These are phyloP conservation scores for Cantharis lateralis DNA, from an alignment of 2,888 invertebrate species.

Conservation along the genomic window DNA sequence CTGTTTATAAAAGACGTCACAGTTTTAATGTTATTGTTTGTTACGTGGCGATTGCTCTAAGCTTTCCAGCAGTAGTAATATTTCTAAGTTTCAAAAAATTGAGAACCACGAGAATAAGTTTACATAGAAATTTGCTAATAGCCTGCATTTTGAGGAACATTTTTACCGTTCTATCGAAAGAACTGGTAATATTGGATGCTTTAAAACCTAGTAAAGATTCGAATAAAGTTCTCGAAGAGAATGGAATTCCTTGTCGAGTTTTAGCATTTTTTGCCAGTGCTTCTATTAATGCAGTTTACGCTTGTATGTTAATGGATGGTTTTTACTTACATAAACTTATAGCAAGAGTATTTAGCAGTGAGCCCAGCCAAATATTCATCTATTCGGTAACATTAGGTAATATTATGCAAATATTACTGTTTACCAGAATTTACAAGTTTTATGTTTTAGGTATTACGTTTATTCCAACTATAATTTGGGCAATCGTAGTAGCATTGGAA, in stretches of 20 bases:
- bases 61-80: slow-evolving; percentile 63
- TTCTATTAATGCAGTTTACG: slow-evolving; percentile 65
- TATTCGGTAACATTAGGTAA: slow-evolving; percentile 58
- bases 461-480: slow-evolving; percentile 63
- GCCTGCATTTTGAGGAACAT: slow-evolving; percentile 63
- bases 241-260: slow-evolving; percentile 60
- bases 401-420: not conserved
- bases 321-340: slow-evolving; percentile 69
- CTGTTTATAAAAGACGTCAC: slow-evolving; percentile 59
- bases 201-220: slow-evolving; percentile 56
- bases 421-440: slow-evolving; percentile 8
- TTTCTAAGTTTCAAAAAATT: slow-evolving; percentile 62
- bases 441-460: slow-evolving; percentile 54
- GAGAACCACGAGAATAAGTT: slow-evolving; percentile 55
- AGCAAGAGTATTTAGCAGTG: slow-evolving; percentile 65
- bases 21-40: slow-evolving; percentile 61
- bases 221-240: slow-evolving; percentile 56
- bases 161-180: slow-evolving; percentile 62
- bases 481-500: slow-evolving; percentile 57
- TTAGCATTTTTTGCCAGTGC: slow-evolving; percentile 62
- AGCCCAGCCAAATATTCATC: slow-evolving; percentile 58
- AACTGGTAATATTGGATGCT: slow-evolving; percentile 63
- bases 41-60: slow-evolving; percentile 58
- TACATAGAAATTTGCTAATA: slow-evolving; percentile 66
- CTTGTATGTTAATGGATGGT: slow-evolving; percentile 72